Evolutionary conservation across 2,888 invertebrate genomes (phyloP).

Genomic region (Drosophila macrospina): DNA sequence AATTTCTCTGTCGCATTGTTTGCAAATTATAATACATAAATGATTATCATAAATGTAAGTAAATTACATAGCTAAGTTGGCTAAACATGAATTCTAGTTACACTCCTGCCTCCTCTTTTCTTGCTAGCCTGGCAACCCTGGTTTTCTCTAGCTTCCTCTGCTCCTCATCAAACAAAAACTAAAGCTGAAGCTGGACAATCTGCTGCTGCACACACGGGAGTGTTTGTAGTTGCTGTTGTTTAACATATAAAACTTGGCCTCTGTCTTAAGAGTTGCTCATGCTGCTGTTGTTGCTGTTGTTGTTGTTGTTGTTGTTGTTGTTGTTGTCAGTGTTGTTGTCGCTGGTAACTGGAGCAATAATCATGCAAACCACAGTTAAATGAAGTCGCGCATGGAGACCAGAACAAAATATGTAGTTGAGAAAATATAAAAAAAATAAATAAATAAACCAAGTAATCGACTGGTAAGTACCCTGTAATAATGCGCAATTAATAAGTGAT

Average conservation of each 20-base stretch:
- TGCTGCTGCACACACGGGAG: constrained; percentile 16
- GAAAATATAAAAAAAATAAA: constrained; percentile 14
- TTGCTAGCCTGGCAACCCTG: constrained; percentile 3
- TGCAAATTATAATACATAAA: not conserved
- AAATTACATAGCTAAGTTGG: not conserved
- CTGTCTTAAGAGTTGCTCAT: constrained; percentile 40
- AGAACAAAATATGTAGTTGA: constrained; percentile 38
- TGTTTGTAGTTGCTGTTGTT: constrained; percentile 55
- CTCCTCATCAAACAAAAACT: constrained; percentile 2
- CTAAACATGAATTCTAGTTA: not conserved
- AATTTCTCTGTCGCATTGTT: too few species aligned
- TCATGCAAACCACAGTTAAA: constrained; percentile 78
- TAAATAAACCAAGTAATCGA: not conserved
- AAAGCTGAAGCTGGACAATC: constrained; percentile 11
- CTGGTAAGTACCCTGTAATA: constrained; percentile 6
- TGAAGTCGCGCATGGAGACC: constrained; percentile 75
- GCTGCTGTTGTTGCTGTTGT: constrained; percentile 16
- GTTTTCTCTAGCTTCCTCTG: not conserved
- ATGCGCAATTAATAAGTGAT: not conserved
- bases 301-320: constrained; percentile 22
- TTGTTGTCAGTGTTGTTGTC: constrained; percentile 42
- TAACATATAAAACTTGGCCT: constrained; percentile 49
- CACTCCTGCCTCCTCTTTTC: not conserved
- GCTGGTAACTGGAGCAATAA: constrained; percentile 79
- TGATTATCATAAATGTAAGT: not conserved